A percentile compares a stretch with the other conserved stretches of the same genome.
Evolutionary conservation across 1,140 invertebrate species (phyloP).

Genomic region (Drosophila murphyi): DNA sequence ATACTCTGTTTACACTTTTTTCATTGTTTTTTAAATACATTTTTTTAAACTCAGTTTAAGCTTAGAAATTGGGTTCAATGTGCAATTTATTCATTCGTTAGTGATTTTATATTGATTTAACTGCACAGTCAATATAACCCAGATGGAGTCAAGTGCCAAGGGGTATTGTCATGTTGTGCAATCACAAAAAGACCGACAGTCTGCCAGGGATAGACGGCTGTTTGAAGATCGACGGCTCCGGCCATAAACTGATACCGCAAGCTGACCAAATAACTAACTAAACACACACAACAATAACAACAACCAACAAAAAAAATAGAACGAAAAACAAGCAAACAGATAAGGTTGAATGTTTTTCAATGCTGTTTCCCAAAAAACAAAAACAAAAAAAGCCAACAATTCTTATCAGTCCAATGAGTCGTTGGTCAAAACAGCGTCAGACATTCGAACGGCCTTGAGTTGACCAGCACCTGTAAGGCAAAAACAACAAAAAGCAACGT

Average conservation of each 20-base stretch:
- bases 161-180: background rate
- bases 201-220: slow-evolving; percentile 29
- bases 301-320: slow-evolving; percentile 14
- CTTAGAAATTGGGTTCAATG: too few species aligned
- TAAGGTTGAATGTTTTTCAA: slow-evolving; percentile 37
- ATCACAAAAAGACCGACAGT: slow-evolving; percentile 26
- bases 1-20: slow-evolving; percentile 13
- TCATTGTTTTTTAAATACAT: too few species aligned
- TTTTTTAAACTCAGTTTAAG: too few species aligned
- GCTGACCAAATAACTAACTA: slow-evolving; percentile 18
- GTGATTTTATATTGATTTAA: too few species aligned
- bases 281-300: slow-evolving; percentile 7
- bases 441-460: slow-evolving; percentile 25
- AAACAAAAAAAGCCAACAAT: background rate
- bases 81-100: too few species aligned
- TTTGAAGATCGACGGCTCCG: slow-evolving; percentile 28
- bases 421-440: slow-evolving; percentile 13
- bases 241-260: slow-evolving; percentile 19
- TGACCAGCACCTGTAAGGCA: background rate
- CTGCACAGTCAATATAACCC: background rate
- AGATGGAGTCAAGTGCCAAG: too few species aligned
- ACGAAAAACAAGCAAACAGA: slow-evolving; percentile 15
- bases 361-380: slow-evolving; percentile 5
- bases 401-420: slow-evolving; percentile 25
- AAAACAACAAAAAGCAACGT: too few species aligned